Base-by-base conservation (phyloP, 2,797 vertebrate species). In the Notolepis coatsorum region DNA sequence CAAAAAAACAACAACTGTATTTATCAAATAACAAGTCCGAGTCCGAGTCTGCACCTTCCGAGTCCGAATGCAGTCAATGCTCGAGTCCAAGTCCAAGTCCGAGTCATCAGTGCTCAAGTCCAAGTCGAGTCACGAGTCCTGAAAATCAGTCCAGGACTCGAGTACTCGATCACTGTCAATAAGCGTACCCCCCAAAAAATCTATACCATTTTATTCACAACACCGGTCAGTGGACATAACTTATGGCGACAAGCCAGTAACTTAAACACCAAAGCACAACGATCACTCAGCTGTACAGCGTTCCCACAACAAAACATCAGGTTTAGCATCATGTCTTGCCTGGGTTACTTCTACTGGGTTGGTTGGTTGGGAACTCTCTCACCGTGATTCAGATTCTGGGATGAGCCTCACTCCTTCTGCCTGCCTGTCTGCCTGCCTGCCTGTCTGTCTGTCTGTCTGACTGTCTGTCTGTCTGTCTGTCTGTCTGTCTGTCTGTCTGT, bases 351-450 rank as follows among this genome's bases (percentile, higher is more conserved):
- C 75, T 75, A 84, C 77, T 74, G 28, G 84, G 75, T 17, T 62
- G 79, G 61, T 53, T 69, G 71, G 77, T 24, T 1, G 41, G 65
- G 70, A 78, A 80, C 75, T 87, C 20, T 80, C 77, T 79, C 82
- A 88, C 84, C 86, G 66, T 80, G 84, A 87, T 89, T 89, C 83
- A 72, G 52, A 28, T 55, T 41, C 37, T 54, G 84, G 83, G 84
- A 84, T 81, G 77, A 88, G 84, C 80, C 82, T 89, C 82, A 76
- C 81, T 3, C 6, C 30, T 31, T 39, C 20, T 23, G 43, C n/a
- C n/a, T n/a, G n/a, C n/a, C n/a, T n/a, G n/a, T n/a, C n/a, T n/a
- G n/a, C n/a, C n/a, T n/a, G n/a, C n/a, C n/a, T n/a, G n/a, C n/a
- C 23, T 62, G 50, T 59, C 46, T 55, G 12, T 68, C 49, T 57